Evolutionary conservation across 1,140 invertebrate genomes (phyloP).

Genomic region (Drosophila arawakana): DNA sequence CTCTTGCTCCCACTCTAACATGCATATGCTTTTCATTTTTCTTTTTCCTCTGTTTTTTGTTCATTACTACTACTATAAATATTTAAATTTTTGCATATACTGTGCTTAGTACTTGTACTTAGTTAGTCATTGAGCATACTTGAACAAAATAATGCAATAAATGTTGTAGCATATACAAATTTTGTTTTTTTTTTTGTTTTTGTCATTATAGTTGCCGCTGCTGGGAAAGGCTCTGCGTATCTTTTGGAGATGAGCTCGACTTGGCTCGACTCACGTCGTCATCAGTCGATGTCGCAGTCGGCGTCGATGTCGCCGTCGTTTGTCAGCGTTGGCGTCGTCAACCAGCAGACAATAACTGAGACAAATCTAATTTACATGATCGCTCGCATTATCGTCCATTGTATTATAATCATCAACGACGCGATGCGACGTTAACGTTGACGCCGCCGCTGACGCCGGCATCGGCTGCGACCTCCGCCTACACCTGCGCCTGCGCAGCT

Average conservation of each 20-base stretch:
- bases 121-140: slow-evolving; percentile 35
- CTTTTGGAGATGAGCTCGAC: slow-evolving; percentile 8
- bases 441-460: slow-evolving; percentile 27
- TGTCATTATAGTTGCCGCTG: slow-evolving; percentile 18
- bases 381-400: slow-evolving; percentile 82
- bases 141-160: slow-evolving; percentile 66
- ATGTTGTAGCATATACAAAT: slow-evolving; percentile 37
- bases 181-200: slow-evolving; percentile 17
- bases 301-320: no score
- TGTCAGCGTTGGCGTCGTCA: neutral
- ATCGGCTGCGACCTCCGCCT: slow-evolving; percentile 62
- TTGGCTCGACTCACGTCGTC: slow-evolving; percentile 10
- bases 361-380: slow-evolving; percentile 84
- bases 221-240: slow-evolving; percentile 15
- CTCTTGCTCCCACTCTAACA: no score
- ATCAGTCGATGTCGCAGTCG: slow-evolving; percentile 3
- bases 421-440: neutral
- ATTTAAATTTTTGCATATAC: slow-evolving; percentile 29
- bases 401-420: slow-evolving; percentile 76
- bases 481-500: slow-evolving; percentile 47
- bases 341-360: slow-evolving; percentile 35
- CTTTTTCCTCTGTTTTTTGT: slow-evolving; percentile 12
- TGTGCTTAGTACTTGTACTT: slow-evolving; percentile 34
- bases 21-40: no score
- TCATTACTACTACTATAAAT: slow-evolving; percentile 24